Base-by-base conservation (phyloP, 2,797 vertebrate species). In the Acrossocheilus wenchowensis region DNA sequence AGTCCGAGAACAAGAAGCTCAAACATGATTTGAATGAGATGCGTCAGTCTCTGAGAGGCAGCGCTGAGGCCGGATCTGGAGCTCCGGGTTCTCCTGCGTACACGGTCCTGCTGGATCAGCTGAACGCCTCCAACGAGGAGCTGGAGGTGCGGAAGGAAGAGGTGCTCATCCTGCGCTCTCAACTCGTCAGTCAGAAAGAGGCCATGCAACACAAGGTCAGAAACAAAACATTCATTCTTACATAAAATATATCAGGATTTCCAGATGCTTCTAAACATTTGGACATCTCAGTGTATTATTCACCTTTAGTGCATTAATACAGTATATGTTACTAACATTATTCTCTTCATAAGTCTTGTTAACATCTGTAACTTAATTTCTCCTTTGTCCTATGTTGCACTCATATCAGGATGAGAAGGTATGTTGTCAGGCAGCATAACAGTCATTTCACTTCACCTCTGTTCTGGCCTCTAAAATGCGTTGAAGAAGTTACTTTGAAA, bases 1-100 rank as follows among this genome's bases (percentile, higher is more conserved):
- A 99, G 91, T 99, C 98, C 0, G 98, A 99, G 94, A 99, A 99
- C 92, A 99, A 99, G 94, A 99, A 99, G 87, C 94, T 99, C 90
- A 99, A 97, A 92, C 98, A 98, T 14, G 92, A 99, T 90, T 93
- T 99, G 92, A 96, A 96, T 8, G 97, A 98, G 91, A 95, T 99
- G 90, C 97, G 98, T 86, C 96, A 95, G 87, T 96, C 97, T 14
- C 94, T 99, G 41, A 95, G 96, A 66, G 96, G 97, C 48, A 94
- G 95, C 0, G 92, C 93, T 0, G 92, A 96, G 2, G 93, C 97
- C 0, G 92, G 93, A 7, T 92, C 97, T 5, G 97, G 96, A 0
- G 97, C 97, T 0, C 97, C 97, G 0, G 97, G 97, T 4, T 97
- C 96, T 0, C 97, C 97, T 0, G 97, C 97, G 0, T 99, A 99